Evolutionary conservation across 1,140 invertebrate genomes (phyloP).

Genomic region (Thaumatotibia leucotreta): DNA sequence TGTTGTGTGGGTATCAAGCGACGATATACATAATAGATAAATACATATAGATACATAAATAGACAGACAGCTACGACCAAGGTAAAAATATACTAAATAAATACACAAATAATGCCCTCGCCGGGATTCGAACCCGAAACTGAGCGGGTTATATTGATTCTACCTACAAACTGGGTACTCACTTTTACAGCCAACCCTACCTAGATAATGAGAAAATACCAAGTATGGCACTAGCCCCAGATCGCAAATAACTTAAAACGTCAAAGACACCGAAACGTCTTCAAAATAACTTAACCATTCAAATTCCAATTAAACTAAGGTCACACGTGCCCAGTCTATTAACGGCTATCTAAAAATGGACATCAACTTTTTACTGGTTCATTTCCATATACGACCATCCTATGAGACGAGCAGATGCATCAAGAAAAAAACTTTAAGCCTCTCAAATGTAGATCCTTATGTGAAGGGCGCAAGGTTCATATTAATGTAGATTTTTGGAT

Average conservation of each 20-base stretch:
- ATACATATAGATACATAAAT: too few relatives aligned
- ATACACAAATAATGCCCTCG: too few relatives aligned
- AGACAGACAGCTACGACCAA: too few relatives aligned
- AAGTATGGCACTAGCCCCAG: background rate
- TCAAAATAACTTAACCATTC: background rate
- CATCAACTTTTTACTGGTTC: background rate
- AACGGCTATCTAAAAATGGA: background rate
- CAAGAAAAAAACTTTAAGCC: too few relatives aligned
- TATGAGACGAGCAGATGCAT: background rate
- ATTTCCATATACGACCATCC: background rate
- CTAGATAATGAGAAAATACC: too few relatives aligned
- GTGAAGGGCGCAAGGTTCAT: background rate
- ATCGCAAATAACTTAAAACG: background rate
- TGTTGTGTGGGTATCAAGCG: too few relatives aligned
- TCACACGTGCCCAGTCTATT: background rate
- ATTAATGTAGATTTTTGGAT: background rate
- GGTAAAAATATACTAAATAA: too few relatives aligned
- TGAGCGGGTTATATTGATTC: too few relatives aligned
- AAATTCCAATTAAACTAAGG: background rate
- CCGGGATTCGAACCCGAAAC: too few relatives aligned
- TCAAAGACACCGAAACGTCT: background rate
- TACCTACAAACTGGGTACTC: too few relatives aligned
- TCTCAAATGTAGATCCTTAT: background rate
- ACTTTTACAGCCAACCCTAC: too few relatives aligned
- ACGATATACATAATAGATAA: too few relatives aligned